Evolutionary conservation across 2,113 vertebrate genomes (phyloP).

Genomic region (Columba janthina): DNA sequence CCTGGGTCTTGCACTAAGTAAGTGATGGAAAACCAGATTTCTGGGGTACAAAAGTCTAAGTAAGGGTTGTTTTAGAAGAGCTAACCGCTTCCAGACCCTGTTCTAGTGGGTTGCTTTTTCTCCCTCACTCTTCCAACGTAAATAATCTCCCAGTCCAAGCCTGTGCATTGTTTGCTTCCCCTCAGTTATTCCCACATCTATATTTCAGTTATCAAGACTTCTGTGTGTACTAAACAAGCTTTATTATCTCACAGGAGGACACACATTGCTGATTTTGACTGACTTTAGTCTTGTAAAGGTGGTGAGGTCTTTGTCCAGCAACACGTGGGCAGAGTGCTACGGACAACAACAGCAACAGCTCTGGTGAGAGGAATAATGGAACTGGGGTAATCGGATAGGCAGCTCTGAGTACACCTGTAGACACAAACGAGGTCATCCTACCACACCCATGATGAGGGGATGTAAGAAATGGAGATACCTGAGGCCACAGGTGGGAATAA

Average conservation of each 20-base stretch:
- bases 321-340: background rate
- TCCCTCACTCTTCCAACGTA: background rate
- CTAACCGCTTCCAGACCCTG: background rate
- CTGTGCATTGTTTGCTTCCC: background rate
- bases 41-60: background rate
- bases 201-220: background rate
- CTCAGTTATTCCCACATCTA: background rate
- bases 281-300: background rate
- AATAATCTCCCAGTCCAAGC: background rate
- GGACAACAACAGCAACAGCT: background rate
- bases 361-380: background rate
- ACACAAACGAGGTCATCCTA: background rate
- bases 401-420: background rate
- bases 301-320: background rate
- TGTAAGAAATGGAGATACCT: background rate
- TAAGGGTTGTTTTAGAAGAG: background rate
- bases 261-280: background rate
- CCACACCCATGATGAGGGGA: fast-evolving
- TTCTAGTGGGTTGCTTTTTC: background rate
- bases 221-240: background rate
- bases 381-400: background rate
- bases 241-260: background rate
- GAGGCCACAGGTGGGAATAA: background rate
- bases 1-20: background rate
- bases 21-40: background rate